Conservation (phyloP, 2,888 invertebrate genomes). For the Brachypalpus laphriformis region DNA sequence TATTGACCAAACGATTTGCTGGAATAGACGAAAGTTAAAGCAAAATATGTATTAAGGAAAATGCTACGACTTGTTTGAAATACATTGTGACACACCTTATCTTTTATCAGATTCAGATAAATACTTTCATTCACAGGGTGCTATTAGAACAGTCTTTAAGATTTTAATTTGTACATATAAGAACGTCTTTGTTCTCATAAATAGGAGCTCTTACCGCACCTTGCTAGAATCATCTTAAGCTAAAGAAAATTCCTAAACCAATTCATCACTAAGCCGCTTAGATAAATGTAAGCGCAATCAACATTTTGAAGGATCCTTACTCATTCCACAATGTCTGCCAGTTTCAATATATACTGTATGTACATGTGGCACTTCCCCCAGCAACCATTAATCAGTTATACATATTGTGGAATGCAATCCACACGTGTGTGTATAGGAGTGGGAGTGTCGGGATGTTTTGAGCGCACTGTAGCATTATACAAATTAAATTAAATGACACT, state of each 20-base stretch:
- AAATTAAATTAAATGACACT: slow-evolving; percentile 73
- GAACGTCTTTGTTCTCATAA: too few relatives aligned
- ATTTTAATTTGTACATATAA: too few relatives aligned
- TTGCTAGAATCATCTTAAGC: background rate
- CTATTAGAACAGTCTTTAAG: too few relatives aligned
- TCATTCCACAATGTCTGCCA: slow-evolving; percentile 23
- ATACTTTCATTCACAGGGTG: too few relatives aligned
- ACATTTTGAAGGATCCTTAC: slow-evolving; percentile 52
- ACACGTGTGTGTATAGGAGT: slow-evolving; percentile 16
- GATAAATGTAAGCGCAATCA: slow-evolving; percentile 52
- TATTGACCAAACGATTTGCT: too few relatives aligned
- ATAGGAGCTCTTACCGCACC: background rate
- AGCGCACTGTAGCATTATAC: slow-evolving; percentile 51
- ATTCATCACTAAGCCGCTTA: slow-evolving; percentile 46
- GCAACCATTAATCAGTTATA: slow-evolving; percentile 64
- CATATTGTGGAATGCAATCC: slow-evolving; percentile 61
- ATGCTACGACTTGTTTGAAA: too few relatives aligned
- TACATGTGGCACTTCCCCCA: slow-evolving; percentile 18
- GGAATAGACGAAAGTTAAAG: too few relatives aligned
- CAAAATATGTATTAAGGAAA: too few relatives aligned
- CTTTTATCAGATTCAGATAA: too few relatives aligned
- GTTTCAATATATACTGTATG: background rate
- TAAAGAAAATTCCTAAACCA: slow-evolving; percentile 14
- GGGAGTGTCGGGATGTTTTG: slow-evolving; percentile 23
- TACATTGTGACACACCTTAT: background rate